Base-by-base conservation (phyloP, 64 coral and sea anemone genomes). In the Stylophora pistillata region DNA sequence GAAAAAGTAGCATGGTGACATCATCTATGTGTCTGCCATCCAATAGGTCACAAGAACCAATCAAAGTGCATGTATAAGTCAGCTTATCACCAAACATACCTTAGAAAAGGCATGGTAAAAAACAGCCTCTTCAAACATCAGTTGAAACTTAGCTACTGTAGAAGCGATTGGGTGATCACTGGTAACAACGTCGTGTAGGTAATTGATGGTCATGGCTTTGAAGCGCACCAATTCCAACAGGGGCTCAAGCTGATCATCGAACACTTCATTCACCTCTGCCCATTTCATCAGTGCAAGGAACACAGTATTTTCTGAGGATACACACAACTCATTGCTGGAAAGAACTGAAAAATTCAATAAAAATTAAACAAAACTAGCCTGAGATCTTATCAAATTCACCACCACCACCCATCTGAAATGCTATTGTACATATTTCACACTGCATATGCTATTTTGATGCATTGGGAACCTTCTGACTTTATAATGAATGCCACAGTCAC, bases 71-170 rank as follows among this genome's bases (percentile, higher is more conserved):
- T 41, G 7, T 4, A 27, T 77, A 10, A 6, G 0, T 5, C 53
- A 56, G 27, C 29, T 26, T 2, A 13, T 77, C 14, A 77, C 7
- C 3, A 37, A 26, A 56, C 18, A 61, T 85, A 95, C 95, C 91
- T 96, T 92, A n/a, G 94, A 96, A 59, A 96, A 96, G 5, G 94
- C 94, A 82, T 86, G 91, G 71, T 86, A 96, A 70, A 96, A 96
- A 20, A 96, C 78, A 16, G 94, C 91, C 74, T 96, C 91, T 30
- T 96, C 94, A 87, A 96, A 96, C 66, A 96, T 28, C 52, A 68
- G 74, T 21, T 75, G 68, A 63, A 96, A 96, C 21, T 73, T 90
- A 23, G 81, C 41, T 21, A 96, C 94, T 76, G 94, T 96, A 30
- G 87, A 74, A 28, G 94, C 94, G 33, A 93, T 93, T 14, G 94